Base-by-base conservation (phyloP, 2,888 invertebrate genomes). In the Monopis laevigella region DNA sequence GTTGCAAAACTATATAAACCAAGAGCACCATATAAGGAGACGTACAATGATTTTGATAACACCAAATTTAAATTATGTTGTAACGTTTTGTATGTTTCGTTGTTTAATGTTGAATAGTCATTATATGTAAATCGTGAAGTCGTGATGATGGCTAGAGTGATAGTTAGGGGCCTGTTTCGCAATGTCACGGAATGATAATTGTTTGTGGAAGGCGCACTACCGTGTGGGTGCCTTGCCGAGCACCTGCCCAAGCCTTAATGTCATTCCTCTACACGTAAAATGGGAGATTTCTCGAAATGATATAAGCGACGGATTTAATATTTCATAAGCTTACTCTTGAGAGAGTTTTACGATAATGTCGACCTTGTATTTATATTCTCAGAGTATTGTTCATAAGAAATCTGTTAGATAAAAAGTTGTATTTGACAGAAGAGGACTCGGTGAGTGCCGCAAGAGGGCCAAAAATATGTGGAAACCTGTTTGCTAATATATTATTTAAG, bases 131-230 rank as follows among this genome's bases (percentile, higher is more conserved):
- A 80, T 78, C 63, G 75, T 61, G 53, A 53, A 66, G 71, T 78
- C 80, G 80, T 80, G 80, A 72, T 71, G 78, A 80, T 80, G 69
- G 66, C 58, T 57, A 55, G 61, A 55, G 60, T 53, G 78, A 80
- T 80, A 77, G 73, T 74, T 75, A 77, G 75, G 66, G 65, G 69
- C 73, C 68, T 70, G 80, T 77, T 80, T 75, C 62, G 78, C 77
- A 71, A 78, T 61, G 59, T 59, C 59, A 58, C 58, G 66, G 69
- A 63, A 77, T 71, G 75, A 74, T 75, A 75, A 74, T 74, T 73
- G 74, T 74, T 64, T 59, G 54, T 53, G 57, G 57, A 52, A 54
- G 62, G 48, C 17, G 21, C 57, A 53, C 56, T 56, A 63, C 52
- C 51, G 58, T 54, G 62, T 62, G 58, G 62, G 62, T 53, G 61